Conservation (phyloP, 2,113 vertebrate genomes). For the Pungitius pungitius region DNA sequence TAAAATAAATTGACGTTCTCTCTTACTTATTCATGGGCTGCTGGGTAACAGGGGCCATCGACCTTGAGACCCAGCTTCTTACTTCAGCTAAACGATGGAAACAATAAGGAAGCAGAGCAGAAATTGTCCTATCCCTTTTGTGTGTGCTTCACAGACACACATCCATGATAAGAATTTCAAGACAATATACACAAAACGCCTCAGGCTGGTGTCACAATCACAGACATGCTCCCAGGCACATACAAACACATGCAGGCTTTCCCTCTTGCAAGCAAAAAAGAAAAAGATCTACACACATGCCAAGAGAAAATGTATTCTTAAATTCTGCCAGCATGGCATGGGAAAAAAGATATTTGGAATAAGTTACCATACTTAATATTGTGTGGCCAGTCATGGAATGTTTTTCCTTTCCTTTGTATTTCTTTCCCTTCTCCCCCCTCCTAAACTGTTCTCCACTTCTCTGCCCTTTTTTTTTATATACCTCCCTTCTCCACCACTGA, state of each 20-base stretch:
- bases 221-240: constrained; percentile 66
- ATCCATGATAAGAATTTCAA: constrained; percentile 39
- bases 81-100: constrained; percentile 67
- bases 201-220: constrained; percentile 74
- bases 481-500: constrained; percentile 33
- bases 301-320: neutral
- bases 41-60: constrained; percentile 47
- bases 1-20: neutral
- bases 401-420: constrained; percentile 16
- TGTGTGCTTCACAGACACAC: constrained; percentile 26
- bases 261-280: constrained; percentile 17
- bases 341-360: neutral
- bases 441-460: neutral
- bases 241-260: constrained; percentile 40
- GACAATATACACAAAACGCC: constrained; percentile 68
- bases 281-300: neutral
- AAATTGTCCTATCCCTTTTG: constrained; percentile 39
- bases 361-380: neutral
- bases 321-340: neutral
- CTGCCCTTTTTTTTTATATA: constrained; percentile 18
- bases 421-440: constrained; percentile 6
- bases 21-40: constrained; percentile 39
- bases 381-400: neutral
- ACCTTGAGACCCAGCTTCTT: constrained; percentile 71
- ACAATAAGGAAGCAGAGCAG: constrained; percentile 70